Evolutionary conservation across 1,140 invertebrate species (phyloP), one percentile per base, ranked within the genome.

Genomic region (Cherax destructor): DNA sequence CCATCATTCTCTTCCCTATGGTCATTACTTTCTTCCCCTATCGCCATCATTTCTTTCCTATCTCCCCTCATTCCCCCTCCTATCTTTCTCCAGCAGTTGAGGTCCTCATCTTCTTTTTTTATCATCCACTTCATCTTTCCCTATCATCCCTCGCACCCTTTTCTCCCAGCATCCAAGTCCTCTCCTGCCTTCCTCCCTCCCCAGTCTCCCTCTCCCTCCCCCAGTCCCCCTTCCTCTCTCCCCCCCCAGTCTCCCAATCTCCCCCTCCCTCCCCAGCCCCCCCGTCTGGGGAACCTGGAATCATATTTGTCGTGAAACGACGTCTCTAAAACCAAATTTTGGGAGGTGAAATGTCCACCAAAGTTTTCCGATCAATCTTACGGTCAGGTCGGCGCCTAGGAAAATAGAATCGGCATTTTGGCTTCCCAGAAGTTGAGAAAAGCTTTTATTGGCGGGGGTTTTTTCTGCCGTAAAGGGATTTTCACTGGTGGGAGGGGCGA

Each of bases 241-340:
- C 24, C 24, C 69, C 30, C 11, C 7, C 69, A 6, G 6, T 24
- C 69, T 4, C 21, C 24, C 69, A 1, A 56, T 16, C 49, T n/a
- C 52, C 78, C 30, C 47, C 77, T 21, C n/a, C 49, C 47, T 1
- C 52, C 52, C 1, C 52, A 1, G 1, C 78, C 65, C 59, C 30
- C 59, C 13, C 16, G 18, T 69, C 49, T 10, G 78, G 24, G 61
- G 50, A 50, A 21, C 61, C 49, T n/a, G 80, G 80, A 89, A 89
- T 89, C 87, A 89, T 89, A 89, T 89, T 89, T 89, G 87, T 89
- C 87, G 80, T 83, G 87, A 80, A 89, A 89, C 87, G 79, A 89
- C 87, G 87, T 80, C 87, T 89, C 87, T 30, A 83, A 76, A 89
- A 89, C 87, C 83, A 79, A 89, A 89, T 89, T 89, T 89, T n/a